These are phyloP conservation scores for Chrysolina oricalcia DNA, from an alignment of 2,888 invertebrate species.

Conservation along the genomic window DNA sequence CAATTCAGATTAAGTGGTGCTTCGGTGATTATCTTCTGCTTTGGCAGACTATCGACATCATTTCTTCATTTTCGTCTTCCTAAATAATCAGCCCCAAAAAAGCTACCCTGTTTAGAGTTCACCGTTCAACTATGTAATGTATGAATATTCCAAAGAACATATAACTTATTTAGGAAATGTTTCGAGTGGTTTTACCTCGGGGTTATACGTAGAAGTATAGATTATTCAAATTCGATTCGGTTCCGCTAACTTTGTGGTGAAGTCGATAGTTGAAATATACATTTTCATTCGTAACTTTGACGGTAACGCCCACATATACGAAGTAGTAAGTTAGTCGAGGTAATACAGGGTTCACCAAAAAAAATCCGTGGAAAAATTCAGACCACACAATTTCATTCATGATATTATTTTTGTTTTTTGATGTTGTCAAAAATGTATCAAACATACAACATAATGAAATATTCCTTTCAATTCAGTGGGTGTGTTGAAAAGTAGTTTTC, in stretches of 20 bases:
- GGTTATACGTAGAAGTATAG: conserved; percentile 12
- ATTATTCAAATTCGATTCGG: conserved; percentile 15
- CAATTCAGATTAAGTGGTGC: too few species aligned
- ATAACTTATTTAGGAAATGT: neutral
- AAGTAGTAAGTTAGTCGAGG: neutral
- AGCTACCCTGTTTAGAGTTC: neutral
- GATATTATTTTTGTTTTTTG: too few species aligned
- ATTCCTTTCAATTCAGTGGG: too few species aligned
- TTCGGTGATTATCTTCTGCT: too few species aligned
- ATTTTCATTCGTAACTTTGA: neutral
- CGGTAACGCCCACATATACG: neutral
- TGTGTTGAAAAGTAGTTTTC: too few species aligned
- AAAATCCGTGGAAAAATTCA: neutral
- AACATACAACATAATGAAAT: too few species aligned
- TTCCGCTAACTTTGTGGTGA: conserved; percentile 14
- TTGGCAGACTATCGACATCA: too few species aligned
- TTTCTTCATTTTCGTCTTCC: too few species aligned
- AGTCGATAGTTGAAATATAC: conserved; percentile 15
- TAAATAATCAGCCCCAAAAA: too few species aligned
- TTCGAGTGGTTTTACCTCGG: conserved; percentile 1
- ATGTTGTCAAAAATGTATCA: too few species aligned
- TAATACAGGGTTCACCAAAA: neutral
- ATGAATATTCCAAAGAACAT: neutral
- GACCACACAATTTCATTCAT: neutral
- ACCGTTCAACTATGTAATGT: neutral